Evolutionary conservation across 2,113 vertebrate genomes (phyloP), one percentile per base, ranked within the genome.

Genomic region (Bostrychus sinensis): DNA sequence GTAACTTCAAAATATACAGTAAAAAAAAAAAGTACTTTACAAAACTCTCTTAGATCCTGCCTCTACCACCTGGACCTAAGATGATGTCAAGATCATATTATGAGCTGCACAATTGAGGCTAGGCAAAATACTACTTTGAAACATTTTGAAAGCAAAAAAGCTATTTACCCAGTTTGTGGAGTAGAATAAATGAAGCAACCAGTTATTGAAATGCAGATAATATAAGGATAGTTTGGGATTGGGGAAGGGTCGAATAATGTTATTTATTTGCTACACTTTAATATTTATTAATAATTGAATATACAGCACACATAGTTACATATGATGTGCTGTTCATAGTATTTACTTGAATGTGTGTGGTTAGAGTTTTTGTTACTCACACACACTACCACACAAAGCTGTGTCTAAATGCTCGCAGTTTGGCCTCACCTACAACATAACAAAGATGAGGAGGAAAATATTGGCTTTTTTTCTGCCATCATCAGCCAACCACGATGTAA

Each of bases 231-330:
- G 7, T 14, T 39, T 0, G 26, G 50, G 32, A 32, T 34, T 25
- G 45, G 14, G 4, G 3, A 13, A 2, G 6, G 54, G 19, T 42
- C 11, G 0, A 9, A 25, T 23, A 38, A 13, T 80, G 38, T 71
- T 82, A 86, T 89, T 85, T 85, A 85, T 82, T 82, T 65, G 63
- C 54, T 54, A 66, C 66, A 50, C 23, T 50, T 81, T 75, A 67
- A 70, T 89, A 89, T 87, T 86, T 89, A 89, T 84, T 77, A 56
- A n/a, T n/a, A n/a, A 57, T 74, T 46, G 41, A 66, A 73, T 72
- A 34, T 22, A 59, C 46, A n/a, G n/a, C n/a, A n/a, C n/a, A n/a
- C n/a, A 60, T 59, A 76, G 72, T 70, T 62, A 70, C 13, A 71
- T 43, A 73, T 23, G 37, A 78, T 30, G 71, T 81, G 75, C 56